Percentiles rank a stretch among this genome's conserved stretches.
phyloP scores from a whole-genome alignment of 2,113 vertebrate species.

The Dipodomys spectabilis region DNA sequence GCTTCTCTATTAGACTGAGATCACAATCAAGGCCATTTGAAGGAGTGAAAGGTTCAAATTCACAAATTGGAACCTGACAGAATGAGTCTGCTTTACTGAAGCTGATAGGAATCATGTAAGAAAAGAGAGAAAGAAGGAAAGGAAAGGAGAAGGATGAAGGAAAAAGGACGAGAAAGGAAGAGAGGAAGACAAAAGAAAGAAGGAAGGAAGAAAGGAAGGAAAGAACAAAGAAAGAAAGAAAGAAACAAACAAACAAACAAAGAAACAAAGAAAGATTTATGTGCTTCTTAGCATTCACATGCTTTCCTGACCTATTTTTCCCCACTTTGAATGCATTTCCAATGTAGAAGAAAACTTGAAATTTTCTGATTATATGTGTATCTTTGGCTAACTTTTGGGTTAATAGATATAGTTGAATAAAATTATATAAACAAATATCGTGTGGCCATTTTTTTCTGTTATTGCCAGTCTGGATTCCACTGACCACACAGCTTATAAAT shows the following conservation, averaged over 20 bases:
- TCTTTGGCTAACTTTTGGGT: background rate
- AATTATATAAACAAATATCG: background rate
- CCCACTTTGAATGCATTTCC: background rate
- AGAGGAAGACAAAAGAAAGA: background rate
- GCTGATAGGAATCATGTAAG: background rate
- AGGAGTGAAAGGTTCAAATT: background rate
- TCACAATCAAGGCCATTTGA: background rate
- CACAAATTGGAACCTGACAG: background rate
- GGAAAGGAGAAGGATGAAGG: background rate
- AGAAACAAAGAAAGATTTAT: background rate
- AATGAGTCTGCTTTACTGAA: background rate
- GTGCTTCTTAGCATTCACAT: background rate
- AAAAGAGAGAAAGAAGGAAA: background rate
- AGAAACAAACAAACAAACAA: background rate
- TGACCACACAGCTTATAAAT: background rate
- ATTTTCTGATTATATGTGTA: background rate
- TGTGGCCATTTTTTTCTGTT: background rate
- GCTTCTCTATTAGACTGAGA: background rate
- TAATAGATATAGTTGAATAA: background rate
- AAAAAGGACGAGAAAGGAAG: background rate
- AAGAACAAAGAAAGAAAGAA: background rate
- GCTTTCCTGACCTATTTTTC: background rate
- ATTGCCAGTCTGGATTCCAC: background rate
- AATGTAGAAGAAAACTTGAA: slow-evolving; percentile 14
- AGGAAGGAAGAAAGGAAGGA: background rate